Percentiles rank a stretch among this genome's conserved stretches.
Conservation (phyloP, 2,888 invertebrate species). For the Lepidocyrtinus sp. region DNA sequence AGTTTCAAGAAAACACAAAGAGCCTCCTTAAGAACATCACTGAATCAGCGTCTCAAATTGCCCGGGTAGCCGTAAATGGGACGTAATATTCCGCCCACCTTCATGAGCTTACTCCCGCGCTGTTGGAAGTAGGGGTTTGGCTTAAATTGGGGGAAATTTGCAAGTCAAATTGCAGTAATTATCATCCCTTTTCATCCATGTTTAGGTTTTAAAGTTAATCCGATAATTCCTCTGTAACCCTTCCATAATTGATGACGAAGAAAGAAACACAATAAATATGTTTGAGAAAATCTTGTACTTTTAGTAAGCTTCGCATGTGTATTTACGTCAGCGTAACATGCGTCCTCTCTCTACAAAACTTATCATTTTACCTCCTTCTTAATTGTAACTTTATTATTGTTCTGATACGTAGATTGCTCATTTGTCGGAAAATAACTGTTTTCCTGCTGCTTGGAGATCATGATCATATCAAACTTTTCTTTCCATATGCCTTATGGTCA, state of each 20-base stretch:
- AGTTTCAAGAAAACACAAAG: no score
- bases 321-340: slow-evolving; percentile 6
- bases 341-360: neutral
- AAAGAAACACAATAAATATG: neutral
- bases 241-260: slow-evolving; percentile 10
- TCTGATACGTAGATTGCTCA: slow-evolving; percentile 20
- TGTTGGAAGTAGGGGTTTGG: no score
- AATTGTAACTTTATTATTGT: slow-evolving; percentile 43
- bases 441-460: neutral
- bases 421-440: slow-evolving; percentile 22
- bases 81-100: no score
- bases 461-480: no score
- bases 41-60: no score
- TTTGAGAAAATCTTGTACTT: neutral
- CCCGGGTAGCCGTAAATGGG: no score
- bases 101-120: no score
- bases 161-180: neutral
- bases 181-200: neutral
- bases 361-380: slow-evolving; percentile 32
- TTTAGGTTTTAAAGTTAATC: neutral
- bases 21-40: no score
- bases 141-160: neutral
- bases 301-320: neutral
- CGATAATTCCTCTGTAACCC: slow-evolving; percentile 1
- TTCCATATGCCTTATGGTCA: neutral